Conservation (phyloP, 1,140 invertebrate species). For the Calliphora vicina region DNA sequence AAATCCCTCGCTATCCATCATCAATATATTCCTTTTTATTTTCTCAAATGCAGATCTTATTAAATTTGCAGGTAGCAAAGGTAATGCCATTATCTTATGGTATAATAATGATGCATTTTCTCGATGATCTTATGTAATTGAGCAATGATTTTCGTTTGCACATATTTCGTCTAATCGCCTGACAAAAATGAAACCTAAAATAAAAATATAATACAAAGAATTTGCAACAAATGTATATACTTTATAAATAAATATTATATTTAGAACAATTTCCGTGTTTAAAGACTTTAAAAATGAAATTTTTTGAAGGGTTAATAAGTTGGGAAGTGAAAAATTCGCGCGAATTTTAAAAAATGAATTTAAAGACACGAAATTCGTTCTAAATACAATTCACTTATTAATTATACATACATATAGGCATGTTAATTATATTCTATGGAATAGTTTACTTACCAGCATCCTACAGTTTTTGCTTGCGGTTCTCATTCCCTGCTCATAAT, state of each 20-base stretch:
- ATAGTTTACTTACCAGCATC: no score
- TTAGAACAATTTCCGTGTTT: no score
- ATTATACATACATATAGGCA: no score
- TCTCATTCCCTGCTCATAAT: no score
- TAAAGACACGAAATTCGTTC: no score
- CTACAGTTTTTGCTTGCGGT: no score
- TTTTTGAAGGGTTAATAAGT: no score
- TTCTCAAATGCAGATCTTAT: not conserved
- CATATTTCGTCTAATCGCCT: not conserved
- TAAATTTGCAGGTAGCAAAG: not conserved
- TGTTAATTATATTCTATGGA: not conserved
- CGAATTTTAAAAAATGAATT: no score
- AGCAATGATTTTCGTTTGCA: not conserved
- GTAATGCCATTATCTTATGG: not conserved
- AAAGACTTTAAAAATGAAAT: no score
- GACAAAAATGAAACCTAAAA: not conserved
- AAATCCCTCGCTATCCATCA: not conserved
- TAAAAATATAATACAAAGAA: not conserved
- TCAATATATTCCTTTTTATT: not conserved
- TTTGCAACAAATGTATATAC: no score
- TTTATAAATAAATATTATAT: not conserved
- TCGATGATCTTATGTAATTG: not conserved
- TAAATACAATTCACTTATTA: no score
- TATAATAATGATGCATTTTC: not conserved
- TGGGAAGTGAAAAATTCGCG: no score